phyloP scores from a whole-genome alignment of 2,888 invertebrate species.

The Maniola hyperantus region DNA sequence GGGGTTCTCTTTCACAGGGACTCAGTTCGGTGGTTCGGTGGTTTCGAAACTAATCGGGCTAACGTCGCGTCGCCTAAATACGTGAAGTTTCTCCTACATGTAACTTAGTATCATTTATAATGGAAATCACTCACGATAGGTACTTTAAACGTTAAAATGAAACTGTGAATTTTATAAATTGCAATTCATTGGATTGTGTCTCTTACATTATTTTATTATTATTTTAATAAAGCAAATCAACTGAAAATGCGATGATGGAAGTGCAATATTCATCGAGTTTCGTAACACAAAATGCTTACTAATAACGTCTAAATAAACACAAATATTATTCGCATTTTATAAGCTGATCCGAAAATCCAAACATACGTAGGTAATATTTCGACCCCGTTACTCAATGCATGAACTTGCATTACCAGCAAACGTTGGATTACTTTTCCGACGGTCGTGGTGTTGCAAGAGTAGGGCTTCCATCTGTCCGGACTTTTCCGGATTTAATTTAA shows the following conservation, averaged over 20 bases:
- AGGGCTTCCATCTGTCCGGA: background rate
- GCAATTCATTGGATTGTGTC: too few species aligned
- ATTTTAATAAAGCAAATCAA: background rate
- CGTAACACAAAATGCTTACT: background rate
- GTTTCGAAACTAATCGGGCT: too few species aligned
- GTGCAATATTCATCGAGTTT: background rate
- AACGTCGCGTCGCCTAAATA: too few species aligned
- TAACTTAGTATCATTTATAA: too few species aligned
- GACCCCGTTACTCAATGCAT: constrained; percentile 14
- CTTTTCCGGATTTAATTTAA: background rate
- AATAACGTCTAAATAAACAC: background rate
- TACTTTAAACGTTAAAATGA: too few species aligned
- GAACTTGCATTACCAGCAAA: constrained; percentile 15
- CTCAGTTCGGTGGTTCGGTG: too few species aligned
- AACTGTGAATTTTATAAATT: too few species aligned
- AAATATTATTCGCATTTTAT: background rate
- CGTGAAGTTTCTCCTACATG: too few species aligned
- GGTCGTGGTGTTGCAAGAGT: background rate
- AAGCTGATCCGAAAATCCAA: background rate
- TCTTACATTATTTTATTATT: too few species aligned
- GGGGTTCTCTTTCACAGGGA: too few species aligned
- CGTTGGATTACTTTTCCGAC: constrained; percentile 7
- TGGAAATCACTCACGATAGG: too few species aligned
- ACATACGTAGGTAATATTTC: background rate
- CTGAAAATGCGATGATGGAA: background rate